Conservation (phyloP, 2,888 invertebrate genomes). For the Sinohyriopsis cumingii region DNA sequence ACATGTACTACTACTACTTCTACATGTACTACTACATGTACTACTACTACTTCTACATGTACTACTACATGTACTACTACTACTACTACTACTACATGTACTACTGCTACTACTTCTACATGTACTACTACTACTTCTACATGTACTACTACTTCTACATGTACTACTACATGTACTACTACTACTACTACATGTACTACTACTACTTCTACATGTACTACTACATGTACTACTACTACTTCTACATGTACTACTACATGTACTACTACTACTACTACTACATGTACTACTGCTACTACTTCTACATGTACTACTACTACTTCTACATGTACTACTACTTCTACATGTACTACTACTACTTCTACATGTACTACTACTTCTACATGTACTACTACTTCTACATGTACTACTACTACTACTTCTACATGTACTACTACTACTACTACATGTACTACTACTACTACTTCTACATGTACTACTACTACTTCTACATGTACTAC, state of each 20-base stretch:
- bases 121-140: conserved; percentile 1
- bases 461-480: conserved; percentile 1
- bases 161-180: conserved; percentile 7
- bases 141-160: conserved; percentile 7
- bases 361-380: conserved; percentile 4
- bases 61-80: background rate
- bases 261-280: conserved; percentile 1
- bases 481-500: conserved; percentile 4
- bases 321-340: conserved; percentile 3
- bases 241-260: background rate
- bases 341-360: background rate
- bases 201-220: conserved; percentile 4
- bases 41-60: conserved; percentile 4
- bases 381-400: conserved; percentile 3
- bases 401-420: conserved; percentile 6
- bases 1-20: conserved; percentile 1
- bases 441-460: conserved; percentile 5
- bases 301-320: conserved; percentile 3
- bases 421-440: background rate
- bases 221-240: conserved; percentile 4
- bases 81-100: conserved; percentile 8
- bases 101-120: conserved; percentile 4
- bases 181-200: conserved; percentile 5
- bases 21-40: conserved; percentile 4
- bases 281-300: conserved; percentile 7